Evolutionary conservation across 2,113 vertebrate species (phyloP).

Genomic region (Henicopernis longicauda): DNA sequence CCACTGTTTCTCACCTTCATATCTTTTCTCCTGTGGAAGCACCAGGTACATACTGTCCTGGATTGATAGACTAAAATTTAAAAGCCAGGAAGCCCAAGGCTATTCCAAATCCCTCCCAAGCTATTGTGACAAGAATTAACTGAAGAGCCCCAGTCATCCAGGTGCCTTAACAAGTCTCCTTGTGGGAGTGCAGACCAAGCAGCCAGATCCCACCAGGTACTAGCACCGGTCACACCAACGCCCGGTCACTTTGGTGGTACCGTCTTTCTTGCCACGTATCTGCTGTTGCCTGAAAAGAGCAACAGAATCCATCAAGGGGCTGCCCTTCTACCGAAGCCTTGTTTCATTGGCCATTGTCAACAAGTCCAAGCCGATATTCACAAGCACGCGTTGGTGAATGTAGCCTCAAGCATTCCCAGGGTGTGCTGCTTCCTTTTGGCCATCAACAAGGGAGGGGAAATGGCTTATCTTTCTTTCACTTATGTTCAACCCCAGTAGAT

Average conservation of each 20-base stretch:
- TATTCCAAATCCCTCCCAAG: neutral
- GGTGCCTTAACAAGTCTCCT: conserved; percentile 44
- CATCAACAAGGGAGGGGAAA: neutral
- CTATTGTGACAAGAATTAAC: neutral
- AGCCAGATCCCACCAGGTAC: neutral
- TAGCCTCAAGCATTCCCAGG: neutral
- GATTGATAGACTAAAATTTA: neutral
- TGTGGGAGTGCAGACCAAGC: neutral
- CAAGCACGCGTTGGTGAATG: rapidly evolving
- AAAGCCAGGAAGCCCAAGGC: neutral
- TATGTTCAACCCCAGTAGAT: neutral
- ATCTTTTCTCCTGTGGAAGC: neutral
- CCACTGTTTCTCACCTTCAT: neutral
- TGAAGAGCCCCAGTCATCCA: neutral
- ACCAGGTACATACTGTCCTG: neutral
- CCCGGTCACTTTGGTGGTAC: neutral
- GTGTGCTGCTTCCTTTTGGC: neutral
- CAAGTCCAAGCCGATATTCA: neutral
- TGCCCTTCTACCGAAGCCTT: neutral
- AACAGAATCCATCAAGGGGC: neutral
- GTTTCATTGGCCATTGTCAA: neutral
- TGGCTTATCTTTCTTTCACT: neutral
- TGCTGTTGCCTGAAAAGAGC: neutral
- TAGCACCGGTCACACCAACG: neutral
- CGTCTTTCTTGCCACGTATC: neutral